These are phyloP conservation scores for Acanthisitta chloris DNA, from an alignment of 2,113 vertebrate species.

Conservation along the genomic window DNA sequence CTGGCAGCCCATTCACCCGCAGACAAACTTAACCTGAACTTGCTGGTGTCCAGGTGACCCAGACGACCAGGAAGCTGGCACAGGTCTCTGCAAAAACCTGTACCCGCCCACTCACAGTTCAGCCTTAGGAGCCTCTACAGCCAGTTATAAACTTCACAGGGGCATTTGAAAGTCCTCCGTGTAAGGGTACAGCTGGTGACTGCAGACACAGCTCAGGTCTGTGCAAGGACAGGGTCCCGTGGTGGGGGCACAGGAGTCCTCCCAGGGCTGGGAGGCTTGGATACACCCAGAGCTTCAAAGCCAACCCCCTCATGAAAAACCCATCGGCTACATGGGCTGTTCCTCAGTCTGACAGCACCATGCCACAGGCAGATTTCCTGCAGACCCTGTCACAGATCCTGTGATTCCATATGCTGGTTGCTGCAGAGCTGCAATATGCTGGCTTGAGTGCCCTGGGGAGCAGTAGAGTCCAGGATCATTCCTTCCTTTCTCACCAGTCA, in stretches of 20 bases:
- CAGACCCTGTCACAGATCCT: background rate
- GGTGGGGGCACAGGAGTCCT: background rate
- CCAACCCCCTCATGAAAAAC: background rate
- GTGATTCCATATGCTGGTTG: background rate
- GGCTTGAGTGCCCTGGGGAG: background rate
- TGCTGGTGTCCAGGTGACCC: background rate
- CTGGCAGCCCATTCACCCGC: background rate
- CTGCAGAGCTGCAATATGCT: background rate
- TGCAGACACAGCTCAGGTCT: background rate
- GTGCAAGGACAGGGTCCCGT: background rate
- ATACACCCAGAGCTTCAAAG: background rate
- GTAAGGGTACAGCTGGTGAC: background rate
- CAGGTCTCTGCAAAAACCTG: background rate
- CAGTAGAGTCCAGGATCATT: background rate
- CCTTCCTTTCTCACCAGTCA: background rate
- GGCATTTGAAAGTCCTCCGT: background rate
- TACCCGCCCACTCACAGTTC: background rate
- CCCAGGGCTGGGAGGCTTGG: background rate
- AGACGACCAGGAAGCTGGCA: background rate
- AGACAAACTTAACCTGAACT: background rate
- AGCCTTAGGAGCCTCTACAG: background rate
- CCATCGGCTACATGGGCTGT: background rate
- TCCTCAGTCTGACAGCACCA: background rate
- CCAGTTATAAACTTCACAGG: accelerated
- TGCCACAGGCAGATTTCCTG: background rate